Base-by-base conservation (phyloP, 2,888 invertebrate genomes). In the Girardia tigrina region DNA sequence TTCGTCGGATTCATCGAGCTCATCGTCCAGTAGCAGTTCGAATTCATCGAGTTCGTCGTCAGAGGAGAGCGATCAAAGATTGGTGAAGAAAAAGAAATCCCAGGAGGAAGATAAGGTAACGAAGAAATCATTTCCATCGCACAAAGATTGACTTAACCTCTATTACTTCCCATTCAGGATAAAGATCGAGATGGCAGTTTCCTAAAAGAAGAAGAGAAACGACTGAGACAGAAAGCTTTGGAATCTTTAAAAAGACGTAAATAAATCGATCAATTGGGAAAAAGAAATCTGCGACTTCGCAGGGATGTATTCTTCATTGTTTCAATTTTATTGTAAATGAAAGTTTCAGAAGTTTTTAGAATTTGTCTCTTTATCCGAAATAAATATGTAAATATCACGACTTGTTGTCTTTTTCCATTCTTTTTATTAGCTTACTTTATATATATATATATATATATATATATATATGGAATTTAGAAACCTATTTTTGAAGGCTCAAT, bases 231-330 rank as follows among this genome's bases (percentile, higher is more conserved):
- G 56, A 56, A 56, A 56, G 56, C 56, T 56, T 56, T 56, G 56
- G 56, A 56, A 56, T 56, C 56, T 56, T 56, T 56, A 56, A n/a
- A 56, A 56, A 56, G 56, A 56, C 56, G 56, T n/a, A 56, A 56
- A 56, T 56, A 56, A 56, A 12, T 36, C n/a, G n/a, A n/a, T n/a
- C n/a, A n/a, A n/a, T n/a, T n/a, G n/a, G n/a, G 16, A 36, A 12
- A 36, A 36, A 36, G 8, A 36, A 36, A 36, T 36, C 36, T 36
- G 36, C 36, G 8, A 16, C 8, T 56, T 4, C n/a, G 56, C 2
- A 56, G 56, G 20, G 23, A 2, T 56, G 56, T 20, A 20, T 56
- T 56, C n/a, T 56, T 56, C 23, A 6, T 20, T 56, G 56, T 56
- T 56, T 56, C 56, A 56, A 56, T 56, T 56, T 56, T 56, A 56